Conservation (phyloP, 2,797 vertebrate species). For the Parauchenoglanis ngamensis region DNA sequence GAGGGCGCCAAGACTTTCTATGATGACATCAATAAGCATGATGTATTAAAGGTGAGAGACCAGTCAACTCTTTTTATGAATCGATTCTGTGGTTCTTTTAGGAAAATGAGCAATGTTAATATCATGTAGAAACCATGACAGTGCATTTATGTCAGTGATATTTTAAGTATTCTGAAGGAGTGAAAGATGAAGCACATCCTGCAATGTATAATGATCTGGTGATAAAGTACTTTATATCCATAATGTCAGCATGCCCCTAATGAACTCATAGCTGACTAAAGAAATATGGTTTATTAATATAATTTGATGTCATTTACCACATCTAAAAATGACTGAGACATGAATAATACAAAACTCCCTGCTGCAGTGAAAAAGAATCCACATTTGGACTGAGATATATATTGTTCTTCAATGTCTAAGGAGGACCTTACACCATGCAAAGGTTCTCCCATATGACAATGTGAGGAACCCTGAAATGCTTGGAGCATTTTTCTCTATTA, state of each 20-base stretch:
- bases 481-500: not conserved
- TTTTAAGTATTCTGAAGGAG: slow-evolving; percentile 6
- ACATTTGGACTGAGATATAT: not conserved
- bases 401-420: not conserved
- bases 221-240: not conserved
- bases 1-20: slow-evolving; percentile 6
- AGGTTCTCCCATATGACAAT: not conserved
- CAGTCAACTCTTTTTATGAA: not conserved
- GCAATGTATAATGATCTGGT: not conserved
- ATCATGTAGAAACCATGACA: not conserved
- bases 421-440: not conserved
- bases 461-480: not conserved
- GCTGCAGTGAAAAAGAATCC: slow-evolving; percentile 1
- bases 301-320: not conserved
- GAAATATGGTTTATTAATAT: slow-evolving; percentile 20
- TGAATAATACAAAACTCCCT: not conserved
- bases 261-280: not conserved
- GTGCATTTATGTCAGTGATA: slow-evolving; percentile 20
- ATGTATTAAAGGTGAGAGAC: slow-evolving; percentile 3
- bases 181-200: slow-evolving; percentile 6
- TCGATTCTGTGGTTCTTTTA: not conserved
- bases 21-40: not conserved
- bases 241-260: slow-evolving; percentile 4
- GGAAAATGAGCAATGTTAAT: not conserved
- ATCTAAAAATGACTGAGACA: not conserved